Conservation (phyloP, 2,888 invertebrate genomes). For the Xestia sexstrigata region DNA sequence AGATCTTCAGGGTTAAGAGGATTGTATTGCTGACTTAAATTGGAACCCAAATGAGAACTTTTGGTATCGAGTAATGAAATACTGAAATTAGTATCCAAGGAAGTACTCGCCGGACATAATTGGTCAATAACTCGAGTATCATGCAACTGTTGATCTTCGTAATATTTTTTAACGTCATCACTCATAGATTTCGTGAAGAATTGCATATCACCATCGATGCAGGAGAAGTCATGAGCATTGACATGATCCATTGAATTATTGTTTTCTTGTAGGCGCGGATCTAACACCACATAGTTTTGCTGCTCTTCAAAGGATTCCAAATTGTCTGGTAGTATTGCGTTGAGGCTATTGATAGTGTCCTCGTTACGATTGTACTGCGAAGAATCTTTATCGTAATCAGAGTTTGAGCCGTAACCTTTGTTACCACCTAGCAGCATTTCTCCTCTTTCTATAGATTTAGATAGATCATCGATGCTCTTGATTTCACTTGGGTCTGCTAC, state of each 20-base stretch:
- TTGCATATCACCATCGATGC: constrained; percentile 88
- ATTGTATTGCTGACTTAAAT: constrained; percentile 81
- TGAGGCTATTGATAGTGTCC: constrained; percentile 84
- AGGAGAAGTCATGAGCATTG: constrained; percentile 83
- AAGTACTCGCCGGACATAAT: constrained; percentile 83
- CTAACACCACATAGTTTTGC: constrained; percentile 85
- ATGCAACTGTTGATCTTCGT: constrained; percentile 84
- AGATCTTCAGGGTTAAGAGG: constrained; percentile 82
- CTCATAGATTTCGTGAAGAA: constrained; percentile 88
- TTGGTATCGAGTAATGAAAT: constrained; percentile 85
- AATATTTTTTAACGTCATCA: constrained; percentile 88
- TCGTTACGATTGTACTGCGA: constrained; percentile 78
- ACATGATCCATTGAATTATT: constrained; percentile 79
- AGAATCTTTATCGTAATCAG: constrained; percentile 78
- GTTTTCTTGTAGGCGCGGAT: constrained; percentile 79
- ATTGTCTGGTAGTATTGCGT: constrained; percentile 85
- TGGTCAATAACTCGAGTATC: constrained; percentile 84
- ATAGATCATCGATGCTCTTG: constrained; percentile 88
- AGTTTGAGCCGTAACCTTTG: constrained; percentile 76
- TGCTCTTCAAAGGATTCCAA: constrained; percentile 85
- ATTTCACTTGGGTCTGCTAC: constrained; percentile 88
- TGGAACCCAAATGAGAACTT: constrained; percentile 79
- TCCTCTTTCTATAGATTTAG: constrained; percentile 87
- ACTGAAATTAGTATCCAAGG: constrained; percentile 83
- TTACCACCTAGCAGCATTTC: constrained; percentile 81